A percentile compares a stretch with the other conserved stretches of the same genome.
These are phyloP conservation scores for Hipparchia sbordonii DNA, from an alignment of 2,888 invertebrate genomes.

Conservation along the genomic window DNA sequence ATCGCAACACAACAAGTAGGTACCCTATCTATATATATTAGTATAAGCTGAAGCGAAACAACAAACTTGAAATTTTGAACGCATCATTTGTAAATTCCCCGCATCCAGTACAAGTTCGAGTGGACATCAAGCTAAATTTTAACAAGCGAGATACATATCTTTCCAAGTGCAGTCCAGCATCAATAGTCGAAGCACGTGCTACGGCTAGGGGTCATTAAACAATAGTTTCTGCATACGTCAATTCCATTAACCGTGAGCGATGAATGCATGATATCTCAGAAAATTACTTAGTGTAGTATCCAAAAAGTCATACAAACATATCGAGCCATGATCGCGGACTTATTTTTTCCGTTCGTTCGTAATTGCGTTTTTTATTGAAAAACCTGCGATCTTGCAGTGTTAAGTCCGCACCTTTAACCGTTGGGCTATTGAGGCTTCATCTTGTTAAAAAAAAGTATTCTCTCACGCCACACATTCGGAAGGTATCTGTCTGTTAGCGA, in stretches of 20 bases:
- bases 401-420: too few species aligned
- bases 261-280: too few species aligned
- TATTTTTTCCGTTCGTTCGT: too few species aligned
- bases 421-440: too few species aligned
- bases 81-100: not conserved
- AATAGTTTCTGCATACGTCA: not conserved
- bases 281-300: too few species aligned
- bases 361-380: too few species aligned
- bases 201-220: too few species aligned
- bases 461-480: constrained; percentile 5
- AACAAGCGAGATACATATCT: not conserved
- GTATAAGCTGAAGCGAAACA: not conserved
- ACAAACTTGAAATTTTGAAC: not conserved
- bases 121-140: not conserved
- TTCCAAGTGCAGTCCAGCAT: too few species aligned
- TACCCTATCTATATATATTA: not conserved
- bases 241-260: not conserved
- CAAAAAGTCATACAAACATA: too few species aligned
- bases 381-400: too few species aligned
- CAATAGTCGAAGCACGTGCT: too few species aligned
- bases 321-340: too few species aligned
- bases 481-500: constrained; percentile 16
- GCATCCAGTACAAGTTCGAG: not conserved
- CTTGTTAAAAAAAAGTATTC: constrained; percentile 3
- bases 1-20: not conserved